These are phyloP conservation scores for Apamea epomidion DNA, from an alignment of 2,888 invertebrate genomes.

Conservation along the genomic window DNA sequence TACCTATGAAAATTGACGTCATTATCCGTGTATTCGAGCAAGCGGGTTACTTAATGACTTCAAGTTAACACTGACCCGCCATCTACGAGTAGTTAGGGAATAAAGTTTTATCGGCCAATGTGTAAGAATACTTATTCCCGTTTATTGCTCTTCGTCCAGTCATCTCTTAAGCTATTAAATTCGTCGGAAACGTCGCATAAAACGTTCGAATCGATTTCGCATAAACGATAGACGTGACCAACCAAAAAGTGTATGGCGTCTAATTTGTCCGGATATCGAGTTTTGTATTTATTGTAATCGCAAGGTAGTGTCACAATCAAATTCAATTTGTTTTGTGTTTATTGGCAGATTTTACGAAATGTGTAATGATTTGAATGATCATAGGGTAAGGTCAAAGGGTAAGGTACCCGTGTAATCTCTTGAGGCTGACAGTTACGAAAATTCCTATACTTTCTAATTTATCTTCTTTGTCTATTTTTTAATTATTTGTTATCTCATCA, in stretches of 20 bases:
- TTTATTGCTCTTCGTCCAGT: slow-evolving; percentile 88
- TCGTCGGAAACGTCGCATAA: slow-evolving; percentile 89
- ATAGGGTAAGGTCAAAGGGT: neutral
- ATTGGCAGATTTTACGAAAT: neutral
- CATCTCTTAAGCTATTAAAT: slow-evolving; percentile 88
- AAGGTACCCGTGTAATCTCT: neutral
- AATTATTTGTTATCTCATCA: too few species aligned
- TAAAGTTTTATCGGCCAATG: slow-evolving; percentile 86
- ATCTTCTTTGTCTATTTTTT: too few species aligned
- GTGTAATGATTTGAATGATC: neutral
- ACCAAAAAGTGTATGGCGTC: slow-evolving; percentile 79
- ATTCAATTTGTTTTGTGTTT: neutral
- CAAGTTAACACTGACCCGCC: slow-evolving; percentile 65
- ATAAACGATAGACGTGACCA: slow-evolving; percentile 89
- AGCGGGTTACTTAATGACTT: slow-evolving; percentile 69
- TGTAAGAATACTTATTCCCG: slow-evolving; percentile 88
- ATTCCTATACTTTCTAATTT: too few species aligned
- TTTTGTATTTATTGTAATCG: slow-evolving; percentile 62
- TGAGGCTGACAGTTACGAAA: neutral
- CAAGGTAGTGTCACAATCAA: neutral
- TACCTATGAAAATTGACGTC: slow-evolving; percentile 66
- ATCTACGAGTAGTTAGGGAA: slow-evolving; percentile 77
- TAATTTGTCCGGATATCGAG: slow-evolving; percentile 79
- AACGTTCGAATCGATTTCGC: slow-evolving; percentile 88
- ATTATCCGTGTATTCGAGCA: slow-evolving; percentile 64